Evolutionary conservation across 1,140 invertebrate genomes (phyloP).

Genomic region (Caenorhabditis latens): DNA sequence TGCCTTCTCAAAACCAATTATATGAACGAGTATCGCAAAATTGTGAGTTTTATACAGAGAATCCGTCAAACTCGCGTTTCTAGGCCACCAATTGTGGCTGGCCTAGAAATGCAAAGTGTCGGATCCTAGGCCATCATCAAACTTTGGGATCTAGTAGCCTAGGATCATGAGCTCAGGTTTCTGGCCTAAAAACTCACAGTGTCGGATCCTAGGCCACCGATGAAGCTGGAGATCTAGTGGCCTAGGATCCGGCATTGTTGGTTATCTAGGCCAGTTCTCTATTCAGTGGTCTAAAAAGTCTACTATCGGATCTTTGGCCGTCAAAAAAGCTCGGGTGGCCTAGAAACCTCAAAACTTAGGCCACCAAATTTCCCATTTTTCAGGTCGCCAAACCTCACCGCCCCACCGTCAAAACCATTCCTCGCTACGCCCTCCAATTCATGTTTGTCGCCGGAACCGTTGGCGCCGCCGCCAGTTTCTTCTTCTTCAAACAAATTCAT

Average conservation of each 20-base stretch:
- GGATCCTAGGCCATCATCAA: too few relatives aligned
- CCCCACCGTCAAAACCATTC: constrained; percentile 16
- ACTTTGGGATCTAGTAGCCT: too few relatives aligned
- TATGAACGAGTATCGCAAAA: constrained; percentile 55
- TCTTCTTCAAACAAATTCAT: constrained; percentile 46
- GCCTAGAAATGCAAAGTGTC: neutral
- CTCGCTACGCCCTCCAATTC: constrained; percentile 50
- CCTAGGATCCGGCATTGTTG: too few relatives aligned
- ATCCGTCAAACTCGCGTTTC: too few relatives aligned
- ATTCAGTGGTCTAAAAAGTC: too few relatives aligned
- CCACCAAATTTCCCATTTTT: neutral
- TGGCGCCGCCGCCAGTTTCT: constrained; percentile 39
- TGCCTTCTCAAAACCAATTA: constrained; percentile 56
- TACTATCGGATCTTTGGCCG: too few relatives aligned
- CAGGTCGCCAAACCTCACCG: constrained; percentile 7
- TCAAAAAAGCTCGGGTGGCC: neutral
- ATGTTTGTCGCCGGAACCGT: constrained; percentile 43
- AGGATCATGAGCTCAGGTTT: too few relatives aligned
- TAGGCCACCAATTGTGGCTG: too few relatives aligned
- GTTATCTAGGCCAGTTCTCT: too few relatives aligned
- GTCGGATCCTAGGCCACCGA: too few relatives aligned
- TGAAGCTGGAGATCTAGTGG: too few relatives aligned
- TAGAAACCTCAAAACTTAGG: neutral
- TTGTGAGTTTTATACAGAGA: neutral
- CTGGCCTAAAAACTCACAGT: too few relatives aligned